Percentiles rank a stretch among this genome's conserved stretches.
phyloP scores from a whole-genome alignment of 1,140 invertebrate genomes.

The Cyclargus thomasi region DNA sequence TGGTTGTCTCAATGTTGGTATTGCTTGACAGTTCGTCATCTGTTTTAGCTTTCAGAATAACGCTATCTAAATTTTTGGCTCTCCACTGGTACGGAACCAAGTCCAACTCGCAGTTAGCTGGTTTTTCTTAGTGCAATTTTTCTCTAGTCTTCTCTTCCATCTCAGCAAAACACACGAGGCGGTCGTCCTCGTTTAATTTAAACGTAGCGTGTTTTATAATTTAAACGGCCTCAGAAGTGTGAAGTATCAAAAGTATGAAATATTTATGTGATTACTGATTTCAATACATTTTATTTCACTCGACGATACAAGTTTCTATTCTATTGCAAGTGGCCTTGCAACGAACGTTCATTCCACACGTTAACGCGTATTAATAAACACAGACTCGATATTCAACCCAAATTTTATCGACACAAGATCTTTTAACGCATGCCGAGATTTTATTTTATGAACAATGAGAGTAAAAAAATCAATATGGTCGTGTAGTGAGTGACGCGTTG shows the following conservation, averaged over 20 bases:
- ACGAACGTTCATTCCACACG: slow-evolving; percentile 71
- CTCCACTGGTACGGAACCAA: too few relatives aligned
- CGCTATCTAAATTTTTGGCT: too few relatives aligned
- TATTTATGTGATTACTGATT: slow-evolving; percentile 12
- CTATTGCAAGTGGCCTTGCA: slow-evolving; percentile 71
- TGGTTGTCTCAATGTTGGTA: too few relatives aligned
- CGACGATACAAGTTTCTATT: slow-evolving; percentile 71
- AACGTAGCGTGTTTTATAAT: not conserved
- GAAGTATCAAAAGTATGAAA: not conserved
- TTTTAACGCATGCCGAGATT: slow-evolving; percentile 53
- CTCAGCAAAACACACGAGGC: too few relatives aligned
- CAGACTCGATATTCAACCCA: slow-evolving; percentile 66
- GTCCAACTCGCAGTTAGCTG: too few relatives aligned
- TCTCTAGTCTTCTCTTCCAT: too few relatives aligned
- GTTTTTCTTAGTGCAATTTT: too few relatives aligned
- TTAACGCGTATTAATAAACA: slow-evolving; percentile 73
- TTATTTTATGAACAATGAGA: slow-evolving; percentile 72
- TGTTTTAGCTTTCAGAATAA: too few relatives aligned
- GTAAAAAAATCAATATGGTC: slow-evolving; percentile 70
- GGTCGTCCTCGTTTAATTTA: too few relatives aligned
- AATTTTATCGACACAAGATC: slow-evolving; percentile 64
- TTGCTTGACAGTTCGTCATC: too few relatives aligned
- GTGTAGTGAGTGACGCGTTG: slow-evolving; percentile 64
- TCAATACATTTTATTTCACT: slow-evolving; percentile 55
- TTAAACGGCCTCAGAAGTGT: not conserved